phyloP scores from a whole-genome alignment of 2,888 invertebrate species.

The Neoascia interrupta region DNA sequence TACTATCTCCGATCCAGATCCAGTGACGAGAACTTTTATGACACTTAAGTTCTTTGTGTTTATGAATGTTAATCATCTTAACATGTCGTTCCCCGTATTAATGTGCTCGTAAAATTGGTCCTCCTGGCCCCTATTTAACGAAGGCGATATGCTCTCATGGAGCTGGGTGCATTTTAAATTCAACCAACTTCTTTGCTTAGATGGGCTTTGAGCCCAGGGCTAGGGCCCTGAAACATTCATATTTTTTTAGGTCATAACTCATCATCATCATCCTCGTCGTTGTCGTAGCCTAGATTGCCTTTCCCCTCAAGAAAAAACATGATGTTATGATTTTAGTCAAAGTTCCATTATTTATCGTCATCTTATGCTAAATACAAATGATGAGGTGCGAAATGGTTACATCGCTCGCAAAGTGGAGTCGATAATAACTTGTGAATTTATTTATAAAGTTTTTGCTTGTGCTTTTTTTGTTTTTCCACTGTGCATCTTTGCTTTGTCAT shows the following conservation, averaged over 20 bases:
- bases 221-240: slow-evolving; percentile 19
- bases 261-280: slow-evolving; percentile 28
- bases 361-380: slow-evolving; percentile 40
- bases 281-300: slow-evolving; percentile 14
- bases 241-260: slow-evolving; percentile 45
- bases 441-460: slow-evolving; percentile 3
- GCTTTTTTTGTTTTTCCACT: not conserved
- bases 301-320: not conserved
- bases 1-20: slow-evolving; percentile 26
- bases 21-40: slow-evolving; percentile 40
- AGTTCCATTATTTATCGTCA: slow-evolving; percentile 43
- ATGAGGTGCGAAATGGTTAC: slow-evolving; percentile 55
- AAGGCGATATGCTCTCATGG: slow-evolving; percentile 24
- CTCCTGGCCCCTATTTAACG: slow-evolving; percentile 22
- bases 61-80: slow-evolving; percentile 66
- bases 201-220: not conserved
- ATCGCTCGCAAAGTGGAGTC: not conserved
- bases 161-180: slow-evolving; percentile 38
- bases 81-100: slow-evolving; percentile 61
- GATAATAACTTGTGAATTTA: slow-evolving; percentile 16
- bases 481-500: not conserved
- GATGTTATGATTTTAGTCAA: slow-evolving; percentile 27
- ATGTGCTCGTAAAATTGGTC: slow-evolving; percentile 57
- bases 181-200: slow-evolving; percentile 3
- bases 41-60: slow-evolving; percentile 61